A percentile compares a stretch with the other conserved stretches of the same genome.
phyloP scores from a whole-genome alignment of 2,113 vertebrate genomes.

The Plectropomus leopardus region DNA sequence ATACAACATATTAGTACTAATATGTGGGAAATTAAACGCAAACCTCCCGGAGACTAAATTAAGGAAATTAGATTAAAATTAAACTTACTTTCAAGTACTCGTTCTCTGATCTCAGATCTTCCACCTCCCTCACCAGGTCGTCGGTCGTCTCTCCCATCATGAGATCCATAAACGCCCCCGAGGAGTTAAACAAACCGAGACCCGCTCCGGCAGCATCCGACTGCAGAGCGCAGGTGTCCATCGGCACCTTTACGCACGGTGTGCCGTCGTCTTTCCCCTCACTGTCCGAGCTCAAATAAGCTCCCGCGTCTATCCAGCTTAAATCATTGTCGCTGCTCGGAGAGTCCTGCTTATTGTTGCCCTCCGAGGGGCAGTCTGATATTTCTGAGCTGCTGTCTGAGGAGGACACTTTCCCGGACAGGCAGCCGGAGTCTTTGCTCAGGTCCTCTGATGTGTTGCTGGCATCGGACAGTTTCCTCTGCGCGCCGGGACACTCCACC shows the following conservation, averaged over 20 bases:
- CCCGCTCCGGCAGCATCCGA: conserved; percentile 77
- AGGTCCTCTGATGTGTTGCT: conserved; percentile 81
- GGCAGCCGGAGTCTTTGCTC: conserved; percentile 81
- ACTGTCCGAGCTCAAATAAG: conserved; percentile 56
- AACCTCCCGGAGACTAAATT: neutral
- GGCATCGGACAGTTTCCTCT: conserved; percentile 82
- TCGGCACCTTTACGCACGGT: conserved; percentile 43
- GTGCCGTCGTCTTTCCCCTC: conserved; percentile 22
- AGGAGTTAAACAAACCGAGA: conserved; percentile 53
- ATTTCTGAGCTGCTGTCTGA: conserved; percentile 94
- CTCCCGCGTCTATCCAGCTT: conserved; percentile 74
- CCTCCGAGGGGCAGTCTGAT: conserved; percentile 90
- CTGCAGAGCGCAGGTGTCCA: conserved; percentile 62
- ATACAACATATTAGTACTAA: too few relatives aligned
- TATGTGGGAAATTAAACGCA: neutral
- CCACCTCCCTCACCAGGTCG: conserved; percentile 91
- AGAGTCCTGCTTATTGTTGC: conserved; percentile 86
- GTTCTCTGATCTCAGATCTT: conserved; percentile 98
- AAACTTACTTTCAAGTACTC: conserved; percentile 95
- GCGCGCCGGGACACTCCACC: conserved; percentile 59
- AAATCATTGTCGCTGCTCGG: conserved; percentile 80
- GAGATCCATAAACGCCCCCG: conserved; percentile 80
- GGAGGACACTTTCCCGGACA: conserved; percentile 84
- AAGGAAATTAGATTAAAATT: neutral
- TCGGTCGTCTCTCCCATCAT: conserved; percentile 88